Evolutionary conservation across 2,797 vertebrate genomes (phyloP).

Genomic region (Leptatherina wallacei): DNA sequence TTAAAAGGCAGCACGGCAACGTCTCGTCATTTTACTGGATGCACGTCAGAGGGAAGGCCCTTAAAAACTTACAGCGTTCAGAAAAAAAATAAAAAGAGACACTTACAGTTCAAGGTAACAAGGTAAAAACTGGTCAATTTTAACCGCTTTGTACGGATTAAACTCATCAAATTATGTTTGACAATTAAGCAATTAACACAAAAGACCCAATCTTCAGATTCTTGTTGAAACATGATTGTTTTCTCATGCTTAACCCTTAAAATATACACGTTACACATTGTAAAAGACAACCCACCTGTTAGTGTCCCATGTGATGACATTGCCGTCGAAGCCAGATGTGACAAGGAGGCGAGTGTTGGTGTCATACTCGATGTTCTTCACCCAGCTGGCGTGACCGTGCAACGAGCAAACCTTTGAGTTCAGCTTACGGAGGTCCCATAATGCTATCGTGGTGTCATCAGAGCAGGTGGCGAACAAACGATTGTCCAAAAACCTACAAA

Average conservation of each 20-base stretch:
- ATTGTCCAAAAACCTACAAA: conserved; percentile 94
- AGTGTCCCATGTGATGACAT: conserved; percentile 99
- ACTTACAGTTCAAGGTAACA: too few relatives aligned
- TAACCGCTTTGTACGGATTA: too few relatives aligned
- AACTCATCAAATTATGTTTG: too few relatives aligned
- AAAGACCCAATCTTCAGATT: not conserved
- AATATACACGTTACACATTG: not conserved
- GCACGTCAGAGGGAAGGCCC: too few relatives aligned
- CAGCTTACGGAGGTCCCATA: conserved; percentile 96
- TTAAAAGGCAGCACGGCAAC: not conserved
- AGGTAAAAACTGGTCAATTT: too few relatives aligned
- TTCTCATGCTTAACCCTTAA: not conserved
- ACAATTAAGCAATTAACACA: too few relatives aligned
- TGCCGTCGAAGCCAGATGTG: conserved; percentile 97
- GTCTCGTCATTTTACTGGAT: not conserved
- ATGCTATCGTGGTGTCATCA: conserved; percentile 97
- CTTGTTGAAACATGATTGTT: not conserved
- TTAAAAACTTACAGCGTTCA: not conserved
- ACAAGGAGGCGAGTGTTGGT: conserved; percentile 96
- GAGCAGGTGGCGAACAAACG: conserved; percentile 98
- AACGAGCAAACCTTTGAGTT: conserved; percentile 95
- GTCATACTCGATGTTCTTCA: conserved; percentile 99
- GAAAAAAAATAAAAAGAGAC: not conserved
- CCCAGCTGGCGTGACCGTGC: conserved; percentile 99
- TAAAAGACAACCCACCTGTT: conserved; percentile 86